These are phyloP conservation scores for Vanessa cardui DNA, from an alignment of 2,888 invertebrate species.

Conservation along the genomic window DNA sequence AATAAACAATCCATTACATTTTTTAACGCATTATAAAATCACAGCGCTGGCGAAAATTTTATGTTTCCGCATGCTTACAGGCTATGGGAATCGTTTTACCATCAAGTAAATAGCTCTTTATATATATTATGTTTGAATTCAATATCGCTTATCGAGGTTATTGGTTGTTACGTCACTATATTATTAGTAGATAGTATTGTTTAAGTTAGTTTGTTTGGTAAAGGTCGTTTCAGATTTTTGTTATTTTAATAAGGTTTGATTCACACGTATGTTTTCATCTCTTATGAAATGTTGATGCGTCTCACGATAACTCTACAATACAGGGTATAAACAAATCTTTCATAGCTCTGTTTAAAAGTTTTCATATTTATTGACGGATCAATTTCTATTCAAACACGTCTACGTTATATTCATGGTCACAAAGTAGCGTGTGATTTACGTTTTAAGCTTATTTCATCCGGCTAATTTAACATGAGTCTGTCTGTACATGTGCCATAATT, in stretches of 20 bases:
- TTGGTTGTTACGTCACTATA: slow-evolving; percentile 1
- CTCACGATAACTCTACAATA: no score
- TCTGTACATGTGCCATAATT: no score
- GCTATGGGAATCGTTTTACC: background rate
- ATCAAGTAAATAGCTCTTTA: background rate
- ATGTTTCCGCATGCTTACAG: slow-evolving; percentile 6
- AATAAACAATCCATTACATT: background rate
- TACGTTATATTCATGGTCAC: no score
- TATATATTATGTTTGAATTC: background rate
- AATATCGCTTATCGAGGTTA: background rate
- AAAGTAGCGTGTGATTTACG: no score
- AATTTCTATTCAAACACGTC: no score
- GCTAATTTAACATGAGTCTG: no score
- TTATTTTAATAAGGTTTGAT: background rate
- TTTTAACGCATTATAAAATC: slow-evolving; percentile 10
- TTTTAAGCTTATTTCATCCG: no score
- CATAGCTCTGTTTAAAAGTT: no score
- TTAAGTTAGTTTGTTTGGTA: background rate
- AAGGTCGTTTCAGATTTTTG: background rate
- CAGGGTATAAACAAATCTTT: no score
- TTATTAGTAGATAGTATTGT: slow-evolving; percentile 3
- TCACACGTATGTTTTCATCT: background rate
- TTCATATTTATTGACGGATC: no score
- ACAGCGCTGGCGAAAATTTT: background rate
- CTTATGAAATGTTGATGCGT: no score